Percentiles rank a stretch among this genome's conserved stretches.
phyloP scores from a whole-genome alignment of 2,888 invertebrate species.

The Polydrusus cervinus region DNA sequence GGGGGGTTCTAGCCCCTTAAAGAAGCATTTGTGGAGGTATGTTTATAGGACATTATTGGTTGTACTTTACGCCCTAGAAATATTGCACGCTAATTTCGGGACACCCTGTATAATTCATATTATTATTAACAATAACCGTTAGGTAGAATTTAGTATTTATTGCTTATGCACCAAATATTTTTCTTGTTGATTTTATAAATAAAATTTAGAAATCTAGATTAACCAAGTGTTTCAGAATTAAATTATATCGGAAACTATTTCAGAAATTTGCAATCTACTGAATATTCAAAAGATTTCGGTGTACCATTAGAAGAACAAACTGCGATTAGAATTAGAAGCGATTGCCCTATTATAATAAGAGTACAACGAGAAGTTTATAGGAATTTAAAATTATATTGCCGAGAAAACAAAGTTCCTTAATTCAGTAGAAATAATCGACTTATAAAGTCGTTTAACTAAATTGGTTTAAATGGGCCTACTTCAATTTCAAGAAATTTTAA shows the following conservation, averaged over 20 bases:
- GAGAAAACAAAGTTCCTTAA: background rate
- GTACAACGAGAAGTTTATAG: constrained; percentile 3
- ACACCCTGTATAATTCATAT: too few relatives aligned
- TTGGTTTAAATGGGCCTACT: background rate
- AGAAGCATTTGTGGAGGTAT: too few relatives aligned
- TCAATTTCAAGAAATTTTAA: background rate
- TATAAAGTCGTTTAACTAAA: constrained; percentile 7
- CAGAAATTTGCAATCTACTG: constrained; percentile 7
- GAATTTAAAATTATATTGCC: constrained; percentile 3
- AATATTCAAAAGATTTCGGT: constrained; percentile 15
- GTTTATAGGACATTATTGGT: too few relatives aligned
- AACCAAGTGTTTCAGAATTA: constrained; percentile 6
- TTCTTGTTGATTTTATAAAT: too few relatives aligned
- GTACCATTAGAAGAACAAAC: constrained; percentile 11
- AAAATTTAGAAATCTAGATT: background rate
- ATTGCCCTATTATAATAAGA: background rate
- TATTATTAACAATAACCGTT: too few relatives aligned
- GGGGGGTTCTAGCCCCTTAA: too few relatives aligned
- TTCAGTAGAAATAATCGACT: background rate
- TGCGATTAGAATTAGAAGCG: too few relatives aligned
- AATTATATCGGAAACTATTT: constrained; percentile 5
- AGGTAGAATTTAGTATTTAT: background rate
- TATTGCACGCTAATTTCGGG: too few relatives aligned
- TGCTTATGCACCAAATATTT: background rate
- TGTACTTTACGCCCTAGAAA: too few relatives aligned